Percentiles rank a stretch among this genome's conserved stretches.
These are phyloP conservation scores for Cyanistes caeruleus DNA, from an alignment of 2,113 vertebrate genomes.

Conservation along the genomic window DNA sequence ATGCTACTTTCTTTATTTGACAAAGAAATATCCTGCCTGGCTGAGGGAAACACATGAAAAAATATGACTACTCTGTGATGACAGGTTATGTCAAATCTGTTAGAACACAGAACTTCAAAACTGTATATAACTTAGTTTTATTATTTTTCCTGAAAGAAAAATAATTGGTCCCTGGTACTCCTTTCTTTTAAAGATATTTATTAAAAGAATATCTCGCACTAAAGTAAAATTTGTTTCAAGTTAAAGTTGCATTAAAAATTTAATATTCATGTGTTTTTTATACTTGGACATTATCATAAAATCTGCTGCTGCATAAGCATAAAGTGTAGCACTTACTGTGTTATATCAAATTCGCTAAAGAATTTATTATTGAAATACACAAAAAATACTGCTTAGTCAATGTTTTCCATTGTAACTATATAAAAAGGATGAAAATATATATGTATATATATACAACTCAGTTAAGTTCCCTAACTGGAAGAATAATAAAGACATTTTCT, in stretches of 20 bases:
- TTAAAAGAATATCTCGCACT: not conserved
- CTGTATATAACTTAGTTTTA: not conserved
- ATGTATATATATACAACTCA: not conserved
- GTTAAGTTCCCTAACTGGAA: not conserved
- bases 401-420: not conserved
- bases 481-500: not conserved
- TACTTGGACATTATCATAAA: not conserved
- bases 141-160: not conserved
- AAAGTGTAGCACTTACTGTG: not conserved
- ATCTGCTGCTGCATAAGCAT: not conserved
- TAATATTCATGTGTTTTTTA: not conserved
- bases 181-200: not conserved
- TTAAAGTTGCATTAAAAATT: not conserved
- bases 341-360: not conserved
- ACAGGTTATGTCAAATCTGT: not conserved
- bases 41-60: not conserved
- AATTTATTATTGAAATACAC: not conserved
- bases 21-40: not conserved
- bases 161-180: accelerated
- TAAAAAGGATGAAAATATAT: not conserved
- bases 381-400: not conserved
- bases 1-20: not conserved
- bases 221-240: not conserved
- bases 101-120: not conserved
- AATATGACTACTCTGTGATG: accelerated